A percentile compares a stretch with the other conserved stretches of the same genome.
Conservation (phyloP, 2,888 invertebrate genomes). For the Luperina testacea region DNA sequence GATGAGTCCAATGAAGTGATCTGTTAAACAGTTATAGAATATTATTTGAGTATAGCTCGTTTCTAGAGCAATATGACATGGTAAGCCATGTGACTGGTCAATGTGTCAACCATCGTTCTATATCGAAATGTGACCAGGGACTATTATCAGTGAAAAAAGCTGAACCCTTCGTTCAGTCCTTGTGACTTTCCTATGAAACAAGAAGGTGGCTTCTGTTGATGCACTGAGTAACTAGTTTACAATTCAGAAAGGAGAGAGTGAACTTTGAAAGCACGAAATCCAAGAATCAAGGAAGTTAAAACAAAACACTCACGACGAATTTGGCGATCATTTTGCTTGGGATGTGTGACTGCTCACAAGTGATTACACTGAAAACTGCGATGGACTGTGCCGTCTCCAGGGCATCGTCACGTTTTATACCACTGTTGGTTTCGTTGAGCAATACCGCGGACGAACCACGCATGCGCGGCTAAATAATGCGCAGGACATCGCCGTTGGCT, state of each 20-base stretch:
- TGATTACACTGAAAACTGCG: constrained; percentile 75
- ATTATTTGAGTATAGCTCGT: neutral
- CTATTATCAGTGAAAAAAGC: neutral
- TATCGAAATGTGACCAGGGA: constrained; percentile 1
- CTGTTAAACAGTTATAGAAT: neutral
- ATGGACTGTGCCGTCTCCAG: constrained; percentile 85
- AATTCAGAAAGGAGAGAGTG: neutral
- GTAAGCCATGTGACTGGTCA: neutral
- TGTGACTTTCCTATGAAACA: neutral
- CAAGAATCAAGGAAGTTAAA: constrained; percentile 9
- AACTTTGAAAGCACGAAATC: constrained; percentile 3
- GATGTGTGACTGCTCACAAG: constrained; percentile 86
- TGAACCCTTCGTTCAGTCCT: neutral
- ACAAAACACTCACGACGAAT: constrained; percentile 83
- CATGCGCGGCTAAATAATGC: constrained; percentile 79
- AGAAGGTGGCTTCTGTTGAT: neutral
- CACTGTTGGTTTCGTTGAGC: constrained; percentile 81
- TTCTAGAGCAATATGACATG: constrained; percentile 1
- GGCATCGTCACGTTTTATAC: constrained; percentile 85
- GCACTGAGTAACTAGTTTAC: neutral
- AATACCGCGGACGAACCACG: constrained; percentile 74
- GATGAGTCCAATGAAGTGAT: neutral
- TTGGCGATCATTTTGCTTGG: constrained; percentile 89
- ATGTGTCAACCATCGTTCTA: neutral
- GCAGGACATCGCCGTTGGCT: constrained; percentile 82